phyloP scores from a whole-genome alignment of 2,113 vertebrate genomes.

The Anser brachyrhynchus region DNA sequence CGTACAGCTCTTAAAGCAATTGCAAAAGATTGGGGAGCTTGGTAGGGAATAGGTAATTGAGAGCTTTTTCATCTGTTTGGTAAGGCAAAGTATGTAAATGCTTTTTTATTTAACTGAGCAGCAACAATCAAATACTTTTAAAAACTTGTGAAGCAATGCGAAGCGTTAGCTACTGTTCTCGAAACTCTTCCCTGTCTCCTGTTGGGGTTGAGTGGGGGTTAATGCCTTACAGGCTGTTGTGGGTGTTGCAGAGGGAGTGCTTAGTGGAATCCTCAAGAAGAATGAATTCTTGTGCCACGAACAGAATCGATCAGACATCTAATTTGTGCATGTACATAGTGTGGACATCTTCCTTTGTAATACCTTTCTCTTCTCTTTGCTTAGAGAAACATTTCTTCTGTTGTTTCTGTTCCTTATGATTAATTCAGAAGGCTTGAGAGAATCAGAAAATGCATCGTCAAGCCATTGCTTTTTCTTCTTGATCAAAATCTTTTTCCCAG shows the following conservation, averaged over 20 bases:
- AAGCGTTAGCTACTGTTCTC: no score
- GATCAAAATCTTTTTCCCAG: not conserved
- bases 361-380: not conserved
- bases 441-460: not conserved
- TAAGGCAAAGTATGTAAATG: not conserved
- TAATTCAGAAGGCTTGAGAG: not conserved
- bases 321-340: not conserved
- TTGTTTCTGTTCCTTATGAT: not conserved
- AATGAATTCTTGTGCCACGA: no score
- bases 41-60: not conserved
- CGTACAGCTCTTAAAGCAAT: not conserved
- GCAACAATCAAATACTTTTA: not conserved
- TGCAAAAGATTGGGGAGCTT: not conserved
- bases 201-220: no score
- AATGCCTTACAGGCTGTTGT: no score
- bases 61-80: not conserved
- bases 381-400: not conserved
- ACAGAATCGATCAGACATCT: not conserved
- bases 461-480: not conserved
- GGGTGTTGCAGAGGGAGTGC: no score
- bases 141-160: not conserved
- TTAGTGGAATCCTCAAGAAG: no score
- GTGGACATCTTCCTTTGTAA: not conserved
- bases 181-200: no score
- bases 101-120: not conserved